phyloP scores from a whole-genome alignment of 64 coral and sea anemone genomes.

The Orbicella faveolata region DNA sequence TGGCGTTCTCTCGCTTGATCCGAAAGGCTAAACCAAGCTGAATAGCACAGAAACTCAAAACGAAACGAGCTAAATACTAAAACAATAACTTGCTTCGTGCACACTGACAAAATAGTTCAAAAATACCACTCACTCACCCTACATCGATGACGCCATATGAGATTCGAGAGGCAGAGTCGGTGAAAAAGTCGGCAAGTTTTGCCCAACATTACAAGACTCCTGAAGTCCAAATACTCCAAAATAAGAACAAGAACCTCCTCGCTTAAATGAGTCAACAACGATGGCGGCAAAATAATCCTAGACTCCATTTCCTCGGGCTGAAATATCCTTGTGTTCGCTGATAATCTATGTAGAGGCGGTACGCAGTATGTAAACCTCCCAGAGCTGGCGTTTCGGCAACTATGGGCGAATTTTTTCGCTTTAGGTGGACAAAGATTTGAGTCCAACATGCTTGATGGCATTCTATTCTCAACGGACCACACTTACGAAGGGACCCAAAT shows the following conservation, averaged over 20 bases:
- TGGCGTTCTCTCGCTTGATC: neutral
- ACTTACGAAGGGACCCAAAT: conserved; percentile 80
- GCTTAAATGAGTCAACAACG: conserved; percentile 97
- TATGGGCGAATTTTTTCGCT: conserved; percentile 78
- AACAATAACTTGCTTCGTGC: neutral
- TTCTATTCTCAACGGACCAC: conserved; percentile 62
- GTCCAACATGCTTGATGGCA: conserved; percentile 92
- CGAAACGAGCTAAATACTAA: neutral
- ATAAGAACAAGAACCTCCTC: conserved; percentile 99
- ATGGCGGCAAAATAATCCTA: conserved; percentile 92
- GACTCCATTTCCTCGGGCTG: conserved; percentile 95
- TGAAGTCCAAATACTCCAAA: conserved; percentile 97
- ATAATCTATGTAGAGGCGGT: conserved; percentile 87
- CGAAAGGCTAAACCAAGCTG: neutral
- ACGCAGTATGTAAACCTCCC: conserved; percentile 55
- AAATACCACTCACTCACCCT: conserved; percentile 84
- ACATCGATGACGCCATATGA: conserved; percentile 99
- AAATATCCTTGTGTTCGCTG: conserved; percentile 95
- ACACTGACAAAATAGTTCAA: conserved; percentile 34
- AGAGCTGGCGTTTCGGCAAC: conserved; percentile 54
- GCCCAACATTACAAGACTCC: conserved; percentile 96
- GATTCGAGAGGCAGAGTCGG: conserved; percentile 98
- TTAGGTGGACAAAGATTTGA: conserved; percentile 80
- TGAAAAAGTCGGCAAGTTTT: conserved; percentile 98
- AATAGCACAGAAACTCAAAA: neutral